Evolutionary conservation across 1,140 invertebrate species (phyloP), one percentile per base, ranked within the genome.

Genomic region (Telenomus remus): DNA sequence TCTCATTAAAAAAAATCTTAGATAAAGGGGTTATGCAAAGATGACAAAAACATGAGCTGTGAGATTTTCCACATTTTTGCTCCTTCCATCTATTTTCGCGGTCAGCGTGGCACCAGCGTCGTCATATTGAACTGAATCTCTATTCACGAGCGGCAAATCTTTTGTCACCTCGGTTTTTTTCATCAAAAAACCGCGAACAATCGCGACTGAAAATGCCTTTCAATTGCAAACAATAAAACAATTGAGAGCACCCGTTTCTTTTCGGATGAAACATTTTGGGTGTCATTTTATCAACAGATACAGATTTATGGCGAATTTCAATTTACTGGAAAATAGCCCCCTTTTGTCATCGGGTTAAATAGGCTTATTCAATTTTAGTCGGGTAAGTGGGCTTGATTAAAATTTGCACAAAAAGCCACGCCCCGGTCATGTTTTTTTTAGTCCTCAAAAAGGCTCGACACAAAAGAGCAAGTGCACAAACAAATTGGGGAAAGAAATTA

Each of bases 171-270:
- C 49, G 44, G 46, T 57, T 72, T 76, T n/a, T 77, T 77, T 77
- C 74, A 71, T 66, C 74, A 59, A 68, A n/a, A n/a, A 71, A 37
- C 66, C 65, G 27, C 74, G 66, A 76, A 76, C 66, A 76, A 71
- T 71, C 55, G 73, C 56, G 65, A 76, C 48, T 50, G 65, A 76
- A 76, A 76, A 76, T 66, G 56, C 66, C 50, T 76, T 76, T 76
- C 68, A 68, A 77, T 72, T 35, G 53, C 10, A 34, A 61, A 56
- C 63, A 72, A 77, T 71, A 77, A 72, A 71, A 71, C 74, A 76
- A 76, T 76, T 39, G 50, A 43, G 61, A 27, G 54, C 66, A 69
- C 54, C 55, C 59, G 57, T 76, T 71, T 66, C 61, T 64, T 75
- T 76, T 65, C 47, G 37, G 66, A 49, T 65, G 39, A 70, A 69